Conservation (phyloP, 2,888 invertebrate genomes). For the Agrenia bidenticulata region DNA sequence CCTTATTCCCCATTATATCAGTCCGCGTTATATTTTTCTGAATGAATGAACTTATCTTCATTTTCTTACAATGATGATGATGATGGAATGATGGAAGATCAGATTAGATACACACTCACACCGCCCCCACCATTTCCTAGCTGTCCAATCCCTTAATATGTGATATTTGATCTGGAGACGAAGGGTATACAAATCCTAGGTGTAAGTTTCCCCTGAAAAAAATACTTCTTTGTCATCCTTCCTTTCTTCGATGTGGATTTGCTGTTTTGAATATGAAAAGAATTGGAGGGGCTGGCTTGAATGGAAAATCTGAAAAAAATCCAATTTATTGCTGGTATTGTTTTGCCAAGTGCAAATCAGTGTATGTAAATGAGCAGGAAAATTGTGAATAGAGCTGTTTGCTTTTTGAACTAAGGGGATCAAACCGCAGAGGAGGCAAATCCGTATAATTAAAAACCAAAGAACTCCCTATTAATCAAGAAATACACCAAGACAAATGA, state of each 20-base stretch:
- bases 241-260: constrained; percentile 6
- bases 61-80: too few relatives aligned
- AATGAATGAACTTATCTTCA: too few relatives aligned
- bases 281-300: constrained; percentile 11
- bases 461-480: constrained; percentile 9
- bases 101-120: too few relatives aligned
- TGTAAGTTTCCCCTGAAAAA: constrained; percentile 29
- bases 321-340: constrained; percentile 19
- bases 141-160: too few relatives aligned
- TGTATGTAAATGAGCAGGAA: background rate
- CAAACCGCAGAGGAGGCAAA: background rate
- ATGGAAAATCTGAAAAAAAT: constrained; percentile 13
- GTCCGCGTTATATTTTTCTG: too few relatives aligned
- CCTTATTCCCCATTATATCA: too few relatives aligned
- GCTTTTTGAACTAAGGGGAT: constrained; percentile 3
- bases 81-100: too few relatives aligned
- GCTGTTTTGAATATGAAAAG: background rate
- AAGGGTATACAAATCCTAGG: constrained; percentile 25
- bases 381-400: background rate
- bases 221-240: constrained; percentile 13
- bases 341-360: constrained; percentile 24
- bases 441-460: constrained; percentile 8
- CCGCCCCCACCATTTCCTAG: too few relatives aligned
- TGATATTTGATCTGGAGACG: too few relatives aligned
- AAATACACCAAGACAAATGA: background rate